These are phyloP conservation scores for rat (Rattus norvegicus) DNA, from an alignment of 2,113 vertebrate genomes.

Conservation along the genomic window GRCr8 NC_086037.1:43096001-43096500, in stretches of 20 bases:
- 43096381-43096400: no score
- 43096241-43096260: neutral
- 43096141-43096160: neutral
- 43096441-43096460: accelerated
- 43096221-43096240: neutral
- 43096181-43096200: no score
- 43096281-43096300: neutral
- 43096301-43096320: neutral
- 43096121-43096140: neutral
- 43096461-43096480: neutral
- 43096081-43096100: neutral
- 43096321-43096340: neutral
- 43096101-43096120: neutral
- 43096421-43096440: no score
- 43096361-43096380: neutral
- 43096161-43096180: neutral
- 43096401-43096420: accelerated
- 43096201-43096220: neutral
- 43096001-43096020: neutral
- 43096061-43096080: no score
- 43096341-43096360: accelerated
- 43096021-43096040: neutral
- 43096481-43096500: neutral
- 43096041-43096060: neutral
- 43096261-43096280: no score